Conservation (phyloP, 2,797 vertebrate genomes). For the Carapus acus region DNA sequence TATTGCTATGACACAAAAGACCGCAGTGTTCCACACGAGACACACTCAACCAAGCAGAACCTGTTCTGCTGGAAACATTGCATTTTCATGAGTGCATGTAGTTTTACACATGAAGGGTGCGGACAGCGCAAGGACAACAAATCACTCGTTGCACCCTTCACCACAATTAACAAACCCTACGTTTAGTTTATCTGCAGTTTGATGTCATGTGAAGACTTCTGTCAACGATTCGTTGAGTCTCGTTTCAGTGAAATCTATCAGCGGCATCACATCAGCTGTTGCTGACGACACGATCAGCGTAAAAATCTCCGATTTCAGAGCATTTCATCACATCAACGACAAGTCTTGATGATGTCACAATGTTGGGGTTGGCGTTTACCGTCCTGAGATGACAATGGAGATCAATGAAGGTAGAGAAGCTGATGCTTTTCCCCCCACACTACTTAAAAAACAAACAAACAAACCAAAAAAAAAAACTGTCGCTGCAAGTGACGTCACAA, state of each 20-base stretch:
- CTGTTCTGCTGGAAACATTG: constrained; percentile 37
- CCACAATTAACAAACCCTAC: neutral
- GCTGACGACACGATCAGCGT: neutral
- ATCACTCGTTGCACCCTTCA: neutral
- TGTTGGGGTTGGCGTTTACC: neutral
- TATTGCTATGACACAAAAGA: constrained; percentile 7
- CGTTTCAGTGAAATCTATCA: too few relatives aligned
- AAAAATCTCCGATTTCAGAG: neutral
- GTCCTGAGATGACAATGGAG: too few relatives aligned
- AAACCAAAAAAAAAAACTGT: too few relatives aligned
- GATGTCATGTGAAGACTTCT: neutral
- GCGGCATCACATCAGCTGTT: too few relatives aligned
- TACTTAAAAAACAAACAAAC: too few relatives aligned
- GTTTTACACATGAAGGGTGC: neutral
- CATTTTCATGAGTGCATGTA: constrained; percentile 25
- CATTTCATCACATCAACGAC: too few relatives aligned
- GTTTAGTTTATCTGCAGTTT: neutral
- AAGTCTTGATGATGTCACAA: neutral
- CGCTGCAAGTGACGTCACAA: too few relatives aligned
- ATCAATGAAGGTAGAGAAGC: too few relatives aligned
- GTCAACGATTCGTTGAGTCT: neutral
- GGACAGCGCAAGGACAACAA: neutral
- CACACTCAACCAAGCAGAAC: constrained; percentile 34
- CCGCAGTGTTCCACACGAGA: neutral
- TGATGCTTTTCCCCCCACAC: too few relatives aligned